Percentiles rank a stretch among this genome's conserved stretches.
phyloP scores from a whole-genome alignment of 2,113 vertebrate genomes.

The Ivindomyrus marchei region DNA sequence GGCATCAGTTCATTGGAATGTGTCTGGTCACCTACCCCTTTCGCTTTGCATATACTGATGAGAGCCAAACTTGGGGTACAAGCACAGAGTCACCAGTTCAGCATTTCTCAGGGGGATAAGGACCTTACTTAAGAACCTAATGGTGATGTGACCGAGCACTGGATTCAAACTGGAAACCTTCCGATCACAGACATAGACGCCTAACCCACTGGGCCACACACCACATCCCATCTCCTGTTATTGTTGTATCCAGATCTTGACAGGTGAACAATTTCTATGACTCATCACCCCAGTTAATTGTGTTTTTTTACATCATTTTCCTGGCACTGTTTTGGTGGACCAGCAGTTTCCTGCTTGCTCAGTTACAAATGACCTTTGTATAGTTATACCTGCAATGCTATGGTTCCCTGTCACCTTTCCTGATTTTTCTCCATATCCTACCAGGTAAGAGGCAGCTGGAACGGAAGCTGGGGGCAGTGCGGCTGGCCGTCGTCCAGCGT shows the following conservation, averaged over 20 bases:
- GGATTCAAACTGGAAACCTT: neutral
- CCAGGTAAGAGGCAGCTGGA: conserved; percentile 52
- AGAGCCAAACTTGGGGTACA: neutral
- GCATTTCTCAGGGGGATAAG: neutral
- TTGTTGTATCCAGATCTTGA: neutral
- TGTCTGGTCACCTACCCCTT: neutral
- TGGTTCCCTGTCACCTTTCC: neutral
- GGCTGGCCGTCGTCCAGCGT: conserved; percentile 50
- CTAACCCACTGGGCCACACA: neutral
- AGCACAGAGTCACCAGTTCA: neutral
- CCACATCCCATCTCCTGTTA: neutral
- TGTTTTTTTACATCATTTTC: neutral
- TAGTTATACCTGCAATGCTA: neutral
- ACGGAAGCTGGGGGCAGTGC: conserved; percentile 42
- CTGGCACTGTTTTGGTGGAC: neutral
- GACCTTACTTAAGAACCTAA: neutral
- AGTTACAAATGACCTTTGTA: neutral
- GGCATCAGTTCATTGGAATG: neutral
- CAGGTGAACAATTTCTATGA: neutral
- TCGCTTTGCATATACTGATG: neutral
- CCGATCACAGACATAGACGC: neutral
- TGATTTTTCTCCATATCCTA: neutral
- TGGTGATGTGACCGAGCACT: neutral
- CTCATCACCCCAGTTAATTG: neutral
- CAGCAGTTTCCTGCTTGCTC: neutral